These are phyloP conservation scores for Polydrusus tereticollis DNA, from an alignment of 2,888 invertebrate genomes.

Conservation along the genomic window DNA sequence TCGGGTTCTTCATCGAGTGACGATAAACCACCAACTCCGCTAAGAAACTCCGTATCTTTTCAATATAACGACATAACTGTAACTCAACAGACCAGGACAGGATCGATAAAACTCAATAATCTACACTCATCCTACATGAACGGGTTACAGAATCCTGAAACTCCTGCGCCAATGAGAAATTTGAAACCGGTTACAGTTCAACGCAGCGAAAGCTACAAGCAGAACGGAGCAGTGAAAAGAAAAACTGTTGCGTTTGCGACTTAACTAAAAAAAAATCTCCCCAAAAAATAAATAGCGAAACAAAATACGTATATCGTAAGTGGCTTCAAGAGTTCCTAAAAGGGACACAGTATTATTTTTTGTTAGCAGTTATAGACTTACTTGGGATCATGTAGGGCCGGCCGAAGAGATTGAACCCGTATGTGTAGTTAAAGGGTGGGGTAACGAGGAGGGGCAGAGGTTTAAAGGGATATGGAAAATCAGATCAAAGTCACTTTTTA, in stretches of 20 bases:
- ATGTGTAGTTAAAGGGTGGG: no score
- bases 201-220: slow-evolving; percentile 36
- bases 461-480: no score
- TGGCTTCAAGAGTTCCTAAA: no score
- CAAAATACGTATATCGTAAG: no score
- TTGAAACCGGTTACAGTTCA: slow-evolving; percentile 25
- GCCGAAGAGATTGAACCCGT: no score
- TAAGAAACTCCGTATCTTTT: slow-evolving; percentile 49
- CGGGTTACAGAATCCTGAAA: slow-evolving; percentile 23
- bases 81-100: slow-evolving; percentile 48
- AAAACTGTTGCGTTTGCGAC: slow-evolving; percentile 50
- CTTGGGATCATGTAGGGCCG: no score
- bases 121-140: slow-evolving; percentile 42
- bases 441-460: no score
- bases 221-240: slow-evolving; percentile 19
- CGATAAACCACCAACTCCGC: slow-evolving; percentile 49
- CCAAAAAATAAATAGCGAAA: no score
- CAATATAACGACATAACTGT: slow-evolving; percentile 33
- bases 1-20: slow-evolving; percentile 22
- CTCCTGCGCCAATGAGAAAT: slow-evolving; percentile 31
- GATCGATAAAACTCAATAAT: slow-evolving; percentile 48
- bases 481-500: no score
- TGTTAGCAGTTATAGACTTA: no score
- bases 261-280: not conserved
- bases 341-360: no score